Conservation (phyloP, 2,113 vertebrate genomes). For the Pycnonotus jocosus region DNA sequence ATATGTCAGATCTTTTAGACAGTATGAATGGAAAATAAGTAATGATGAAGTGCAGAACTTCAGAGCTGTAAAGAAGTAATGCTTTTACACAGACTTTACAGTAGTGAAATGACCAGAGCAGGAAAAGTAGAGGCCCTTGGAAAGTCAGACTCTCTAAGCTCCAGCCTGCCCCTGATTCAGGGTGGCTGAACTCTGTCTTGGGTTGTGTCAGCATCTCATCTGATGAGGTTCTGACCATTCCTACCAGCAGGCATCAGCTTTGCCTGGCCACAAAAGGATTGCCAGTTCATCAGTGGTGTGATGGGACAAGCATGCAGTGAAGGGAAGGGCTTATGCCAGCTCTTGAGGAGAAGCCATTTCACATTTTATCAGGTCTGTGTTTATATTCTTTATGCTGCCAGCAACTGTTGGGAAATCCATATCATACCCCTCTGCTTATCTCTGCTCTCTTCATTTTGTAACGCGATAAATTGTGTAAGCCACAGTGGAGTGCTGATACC, state of each 20-base stretch:
- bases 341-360: background rate
- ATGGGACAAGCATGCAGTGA: background rate
- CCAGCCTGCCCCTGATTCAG: background rate
- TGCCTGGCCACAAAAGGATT: background rate
- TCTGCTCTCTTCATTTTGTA: background rate
- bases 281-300: background rate
- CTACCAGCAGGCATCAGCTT: background rate
- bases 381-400: background rate
- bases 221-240: background rate
- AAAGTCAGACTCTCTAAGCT: background rate
- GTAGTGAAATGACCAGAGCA: background rate
- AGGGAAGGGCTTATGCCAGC: background rate
- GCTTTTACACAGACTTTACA: background rate
- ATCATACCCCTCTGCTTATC: background rate
- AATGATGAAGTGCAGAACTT: background rate
- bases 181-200: background rate
- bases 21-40: background rate
- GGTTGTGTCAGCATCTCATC: background rate
- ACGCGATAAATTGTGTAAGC: background rate
- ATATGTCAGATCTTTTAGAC: slow-evolving; percentile 12
- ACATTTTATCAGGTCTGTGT: background rate
- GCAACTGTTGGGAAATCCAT: background rate
- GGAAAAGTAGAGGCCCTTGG: background rate
- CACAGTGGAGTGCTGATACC: background rate
- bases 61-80: background rate